Evolutionary conservation across 2,113 vertebrate genomes (phyloP).

Genomic region (Bubo blakistoni): DNA sequence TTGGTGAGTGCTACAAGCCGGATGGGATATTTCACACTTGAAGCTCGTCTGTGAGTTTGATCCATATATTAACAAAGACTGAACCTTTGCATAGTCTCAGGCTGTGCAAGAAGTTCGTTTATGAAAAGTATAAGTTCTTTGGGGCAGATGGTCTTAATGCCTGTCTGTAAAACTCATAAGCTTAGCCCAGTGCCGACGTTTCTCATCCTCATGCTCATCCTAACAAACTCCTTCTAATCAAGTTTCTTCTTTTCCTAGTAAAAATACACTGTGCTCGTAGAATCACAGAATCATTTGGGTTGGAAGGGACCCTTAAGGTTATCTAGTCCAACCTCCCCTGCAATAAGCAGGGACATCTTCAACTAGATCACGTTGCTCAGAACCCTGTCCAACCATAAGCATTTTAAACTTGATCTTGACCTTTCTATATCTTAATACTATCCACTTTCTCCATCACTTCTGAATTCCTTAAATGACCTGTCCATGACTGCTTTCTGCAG

Average conservation of each 20-base stretch:
- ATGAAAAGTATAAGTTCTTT: neutral
- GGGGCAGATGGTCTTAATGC: neutral
- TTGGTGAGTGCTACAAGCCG: slow-evolving; percentile 53
- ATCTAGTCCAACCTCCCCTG: neutral
- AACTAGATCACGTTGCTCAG: neutral
- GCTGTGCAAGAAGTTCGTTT: neutral
- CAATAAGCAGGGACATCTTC: neutral
- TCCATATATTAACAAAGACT: neutral
- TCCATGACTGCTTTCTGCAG: neutral
- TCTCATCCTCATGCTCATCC: neutral
- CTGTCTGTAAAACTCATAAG: neutral
- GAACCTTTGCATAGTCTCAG: neutral
- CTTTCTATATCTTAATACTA: neutral
- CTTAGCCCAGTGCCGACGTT: neutral
- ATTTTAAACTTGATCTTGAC: neutral
- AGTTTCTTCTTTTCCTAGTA: neutral
- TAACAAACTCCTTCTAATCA: neutral
- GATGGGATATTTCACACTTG: slow-evolving; percentile 46
- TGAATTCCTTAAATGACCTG: neutral
- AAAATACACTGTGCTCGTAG: neutral
- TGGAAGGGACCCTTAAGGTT: neutral
- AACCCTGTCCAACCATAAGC: neutral
- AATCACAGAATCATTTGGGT: neutral
- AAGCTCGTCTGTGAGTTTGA: slow-evolving; percentile 35
- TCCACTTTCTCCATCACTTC: neutral